These are phyloP conservation scores for Metellina segmentata DNA, from an alignment of 2,888 invertebrate species.

Conservation along the genomic window DNA sequence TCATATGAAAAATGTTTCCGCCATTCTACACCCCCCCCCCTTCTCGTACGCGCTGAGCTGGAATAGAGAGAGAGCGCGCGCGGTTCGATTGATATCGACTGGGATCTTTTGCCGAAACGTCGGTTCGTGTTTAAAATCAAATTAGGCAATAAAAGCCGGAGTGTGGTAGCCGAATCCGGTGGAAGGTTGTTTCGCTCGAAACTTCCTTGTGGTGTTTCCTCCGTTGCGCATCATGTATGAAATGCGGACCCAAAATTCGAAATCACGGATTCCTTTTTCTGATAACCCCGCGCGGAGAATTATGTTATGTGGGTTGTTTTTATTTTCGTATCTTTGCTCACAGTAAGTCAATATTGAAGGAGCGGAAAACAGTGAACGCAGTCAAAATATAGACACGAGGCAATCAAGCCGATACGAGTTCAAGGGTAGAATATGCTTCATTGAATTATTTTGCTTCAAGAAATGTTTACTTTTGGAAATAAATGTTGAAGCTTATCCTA, in stretches of 20 bases:
- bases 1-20: conserved; percentile 47
- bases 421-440: too few relatives aligned
- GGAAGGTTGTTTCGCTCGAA: neutral
- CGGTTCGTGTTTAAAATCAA: neutral
- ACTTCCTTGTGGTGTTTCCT: neutral
- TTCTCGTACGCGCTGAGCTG: neutral
- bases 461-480: too few relatives aligned
- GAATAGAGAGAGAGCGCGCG: neutral
- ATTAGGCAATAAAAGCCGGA: neutral
- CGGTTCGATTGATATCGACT: neutral
- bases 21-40: conserved; percentile 7
- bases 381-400: too few relatives aligned
- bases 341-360: neutral
- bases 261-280: neutral
- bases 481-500: too few relatives aligned
- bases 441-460: too few relatives aligned
- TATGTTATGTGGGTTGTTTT: too few relatives aligned
- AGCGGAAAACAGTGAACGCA: neutral
- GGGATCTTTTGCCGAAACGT: neutral
- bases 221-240: neutral
- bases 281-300: too few relatives aligned
- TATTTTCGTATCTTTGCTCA: too few relatives aligned
- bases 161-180: neutral
- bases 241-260: neutral
- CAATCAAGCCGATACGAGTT: too few relatives aligned